These are phyloP conservation scores for Zenarchopterus dispar DNA, from an alignment of 2,797 vertebrate genomes.

Conservation along the genomic window DNA sequence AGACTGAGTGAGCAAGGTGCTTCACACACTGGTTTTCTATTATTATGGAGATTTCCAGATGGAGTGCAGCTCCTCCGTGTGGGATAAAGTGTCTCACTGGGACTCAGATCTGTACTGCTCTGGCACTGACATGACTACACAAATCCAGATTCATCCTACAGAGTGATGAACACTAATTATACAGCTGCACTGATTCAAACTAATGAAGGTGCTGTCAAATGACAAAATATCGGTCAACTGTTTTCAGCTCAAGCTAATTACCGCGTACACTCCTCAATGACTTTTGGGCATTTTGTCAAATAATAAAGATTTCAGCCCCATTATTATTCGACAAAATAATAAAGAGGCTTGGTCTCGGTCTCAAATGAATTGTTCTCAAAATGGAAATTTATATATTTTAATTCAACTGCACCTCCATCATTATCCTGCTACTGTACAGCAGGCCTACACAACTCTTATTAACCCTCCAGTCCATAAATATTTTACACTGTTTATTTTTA, in stretches of 20 bases:
- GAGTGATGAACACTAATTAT: conserved; percentile 8
- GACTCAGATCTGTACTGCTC: conserved; percentile 13
- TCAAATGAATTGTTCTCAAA: too few relatives aligned
- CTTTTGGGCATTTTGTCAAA: neutral
- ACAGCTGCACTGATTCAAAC: conserved; percentile 5
- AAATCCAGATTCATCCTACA: conserved; percentile 6
- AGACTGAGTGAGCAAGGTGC: neutral
- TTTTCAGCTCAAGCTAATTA: neutral
- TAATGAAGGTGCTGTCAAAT: neutral
- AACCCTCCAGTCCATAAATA: neutral
- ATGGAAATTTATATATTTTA: too few relatives aligned
- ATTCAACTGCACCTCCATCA: too few relatives aligned
- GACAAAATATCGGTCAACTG: neutral
- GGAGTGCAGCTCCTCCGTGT: conserved; percentile 27
- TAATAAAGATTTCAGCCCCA: neutral
- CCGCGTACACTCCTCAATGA: neutral
- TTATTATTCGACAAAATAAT: too few relatives aligned
- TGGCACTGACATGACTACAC: conserved; percentile 8
- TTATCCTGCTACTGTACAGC: too few relatives aligned
- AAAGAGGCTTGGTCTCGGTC: neutral
- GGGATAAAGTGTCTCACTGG: conserved; percentile 28
- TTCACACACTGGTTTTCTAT: conserved; percentile 27
- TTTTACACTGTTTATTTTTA: too few relatives aligned
- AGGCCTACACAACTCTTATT: neutral
- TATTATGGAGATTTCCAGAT: conserved; percentile 51